Evolutionary conservation across 2,797 vertebrate genomes (phyloP), one percentile per base, ranked within the genome.

Genomic region (Danio jaintianensis): DNA sequence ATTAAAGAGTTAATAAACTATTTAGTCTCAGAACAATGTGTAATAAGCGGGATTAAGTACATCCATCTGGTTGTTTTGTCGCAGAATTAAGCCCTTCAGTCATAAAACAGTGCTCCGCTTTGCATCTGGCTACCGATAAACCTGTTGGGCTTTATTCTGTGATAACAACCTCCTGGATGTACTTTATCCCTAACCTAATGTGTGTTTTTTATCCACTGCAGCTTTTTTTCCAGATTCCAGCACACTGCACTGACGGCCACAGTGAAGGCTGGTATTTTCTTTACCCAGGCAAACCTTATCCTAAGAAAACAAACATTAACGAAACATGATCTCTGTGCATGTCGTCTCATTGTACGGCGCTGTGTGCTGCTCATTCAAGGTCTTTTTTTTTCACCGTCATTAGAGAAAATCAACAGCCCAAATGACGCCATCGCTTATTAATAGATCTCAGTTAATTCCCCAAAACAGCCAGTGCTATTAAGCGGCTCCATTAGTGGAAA

Each of bases 271-370:
- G 92, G 91, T 89, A 90, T 93, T 93, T 92, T 93, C 92, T 93
- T 93, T 93, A 91, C 90, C 85, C 88, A 79, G 86, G 86, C 90
- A 92, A 86, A 89, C 91, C 92, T 92, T 91, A 91, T 93, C 91
- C 93, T 91, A 91, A 89, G 84, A 93, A 91, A 94, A 93, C 91
- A 95, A 94, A 94, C 92, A 93, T 20, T 83, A 87, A 85, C 90
- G 93, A 93, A 94, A 95, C 93, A 86, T 90, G 92, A 94, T 92
- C 93, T 93, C 90, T 87, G 90, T 86, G 88, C 90, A 93, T 90
- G 83, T 90, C 86, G 83, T 79, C 87, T 71, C 89, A 91, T 93
- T 93, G 93, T 92, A 64, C 74, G 56, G 75, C 74, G 69, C 72
- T 81, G 78, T 86, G 81, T 79, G 63, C 84, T 88, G 85, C 64